phyloP scores from a whole-genome alignment of 2,113 vertebrate genomes.

The Bubo bubo region DNA sequence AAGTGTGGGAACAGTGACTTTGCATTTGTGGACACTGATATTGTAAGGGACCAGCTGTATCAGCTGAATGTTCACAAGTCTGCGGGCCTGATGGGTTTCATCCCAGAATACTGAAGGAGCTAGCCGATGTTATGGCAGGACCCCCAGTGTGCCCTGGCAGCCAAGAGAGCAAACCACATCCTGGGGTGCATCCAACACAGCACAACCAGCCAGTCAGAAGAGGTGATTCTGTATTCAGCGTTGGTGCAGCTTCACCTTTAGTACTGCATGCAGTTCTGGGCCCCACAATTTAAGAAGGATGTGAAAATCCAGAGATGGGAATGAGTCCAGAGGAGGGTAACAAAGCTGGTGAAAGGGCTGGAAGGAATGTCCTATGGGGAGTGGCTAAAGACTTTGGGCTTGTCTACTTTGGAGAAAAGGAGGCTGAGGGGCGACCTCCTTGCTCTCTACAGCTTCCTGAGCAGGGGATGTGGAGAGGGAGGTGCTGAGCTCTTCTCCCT shows the following conservation, averaged over 20 bases:
- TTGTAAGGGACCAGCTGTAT: background rate
- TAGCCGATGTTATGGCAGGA: background rate
- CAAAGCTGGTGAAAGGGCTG: background rate
- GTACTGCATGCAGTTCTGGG: background rate
- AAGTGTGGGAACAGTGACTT: background rate
- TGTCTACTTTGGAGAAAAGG: background rate
- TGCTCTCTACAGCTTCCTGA: background rate
- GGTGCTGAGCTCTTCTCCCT: background rate
- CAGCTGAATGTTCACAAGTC: background rate
- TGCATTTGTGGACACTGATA: background rate
- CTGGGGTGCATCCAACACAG: background rate
- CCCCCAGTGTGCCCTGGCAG: background rate
- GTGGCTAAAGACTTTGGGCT: background rate
- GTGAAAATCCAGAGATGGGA: too few species aligned
- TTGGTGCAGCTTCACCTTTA: background rate
- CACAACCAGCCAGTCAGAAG: too few species aligned
- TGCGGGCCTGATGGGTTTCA: background rate
- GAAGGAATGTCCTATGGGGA: background rate
- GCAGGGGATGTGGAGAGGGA: background rate
- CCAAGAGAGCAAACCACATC: background rate
- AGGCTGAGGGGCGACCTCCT: background rate
- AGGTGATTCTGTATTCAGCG: background rate
- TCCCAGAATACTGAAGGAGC: background rate
- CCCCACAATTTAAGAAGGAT: too few species aligned
- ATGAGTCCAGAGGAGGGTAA: background rate